Base-by-base conservation (phyloP, 2,113 vertebrate genomes). In the Okapia johnstoni region DNA sequence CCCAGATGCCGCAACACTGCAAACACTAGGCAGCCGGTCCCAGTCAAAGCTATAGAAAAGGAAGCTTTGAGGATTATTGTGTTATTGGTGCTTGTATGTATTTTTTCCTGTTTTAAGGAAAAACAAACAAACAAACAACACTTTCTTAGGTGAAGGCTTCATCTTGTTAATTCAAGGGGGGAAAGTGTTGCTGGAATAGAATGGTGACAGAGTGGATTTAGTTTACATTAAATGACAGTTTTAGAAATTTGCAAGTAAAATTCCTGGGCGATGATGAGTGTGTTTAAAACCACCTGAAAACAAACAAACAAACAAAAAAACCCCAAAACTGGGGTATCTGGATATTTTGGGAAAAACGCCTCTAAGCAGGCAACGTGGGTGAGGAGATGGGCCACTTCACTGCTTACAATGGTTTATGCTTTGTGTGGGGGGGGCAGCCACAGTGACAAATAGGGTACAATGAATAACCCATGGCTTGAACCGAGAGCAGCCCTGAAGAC, bases 1-100 rank as follows among this genome's bases (percentile, higher is more conserved):
- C 97, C 89, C 33, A 96, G 96, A 97, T 40, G 48, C 19, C 11
- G 88, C 36, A 85, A 17, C 83, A 87, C 58, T 96, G 54, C 88
- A 66, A 77, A 85, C 80, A 79, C 25, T 76, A 88, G 90, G 90
- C 58, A 90, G 66, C 85, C 43, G 50, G 36, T 48, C 55, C 93
- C 50, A 73, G 46, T 46, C 25, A 91, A 91, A 96, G 43, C 73
- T 60, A 48, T 23, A 55, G 57, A 66, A 93, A 84, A 93, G 58
- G 9, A 85, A 90, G 86, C 25, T 93, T 55, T 79, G 85, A 94
- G 90, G 66, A n/a, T 77, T 96, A 70, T 61, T 88, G 93, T 93
- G 81, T 90, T 88, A 80, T 33, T 94, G n/a, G 36, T 83, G 83
- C 46, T 83, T 96, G 66, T 86, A 40, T 1, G 6, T 55, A 23